phyloP scores from a whole-genome alignment of 2,797 vertebrate genomes.

The Botia almorhae region DNA sequence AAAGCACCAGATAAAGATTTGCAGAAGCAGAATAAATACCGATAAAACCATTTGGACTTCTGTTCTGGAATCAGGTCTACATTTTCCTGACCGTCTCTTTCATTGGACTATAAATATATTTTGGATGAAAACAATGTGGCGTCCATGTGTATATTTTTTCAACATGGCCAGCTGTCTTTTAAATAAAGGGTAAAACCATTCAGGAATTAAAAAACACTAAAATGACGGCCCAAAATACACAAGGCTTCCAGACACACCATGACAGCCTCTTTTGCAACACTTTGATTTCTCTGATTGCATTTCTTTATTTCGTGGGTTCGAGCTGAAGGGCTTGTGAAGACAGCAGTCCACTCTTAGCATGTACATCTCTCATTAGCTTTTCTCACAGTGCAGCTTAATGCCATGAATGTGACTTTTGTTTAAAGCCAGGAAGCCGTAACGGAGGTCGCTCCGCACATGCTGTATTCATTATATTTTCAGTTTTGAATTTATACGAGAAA shows the following conservation, averaged over 20 bases:
- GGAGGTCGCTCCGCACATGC: constrained; percentile 31
- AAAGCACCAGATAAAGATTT: not conserved
- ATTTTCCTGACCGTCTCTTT: constrained; percentile 27
- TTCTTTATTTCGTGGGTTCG: constrained; percentile 22
- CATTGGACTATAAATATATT: constrained; percentile 40
- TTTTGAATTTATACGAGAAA: constrained; percentile 13
- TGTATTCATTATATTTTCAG: constrained; percentile 29
- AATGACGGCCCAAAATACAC: constrained; percentile 70
- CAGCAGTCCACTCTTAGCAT: constrained; percentile 29
- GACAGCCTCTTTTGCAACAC: constrained; percentile 61
- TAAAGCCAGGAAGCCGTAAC: constrained; percentile 24
- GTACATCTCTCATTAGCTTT: constrained; percentile 29
- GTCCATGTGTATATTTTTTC: constrained; percentile 59
- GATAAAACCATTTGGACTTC: constrained; percentile 13
- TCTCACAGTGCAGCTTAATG: not conserved
- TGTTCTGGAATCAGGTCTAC: constrained; percentile 6
- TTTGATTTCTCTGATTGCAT: constrained; percentile 61
- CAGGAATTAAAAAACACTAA: constrained; percentile 73
- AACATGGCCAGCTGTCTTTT: constrained; percentile 66
- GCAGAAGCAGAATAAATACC: constrained; percentile 1
- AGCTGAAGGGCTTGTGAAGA: constrained; percentile 30
- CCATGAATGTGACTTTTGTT: constrained; percentile 41
- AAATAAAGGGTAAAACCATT: constrained; percentile 81
- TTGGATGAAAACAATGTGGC: constrained; percentile 54
- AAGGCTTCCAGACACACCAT: constrained; percentile 67